Evolutionary conservation across 2,113 vertebrate species (phyloP), one percentile per base, ranked within the genome.

Genomic region (Eolophus roseicapilla): DNA sequence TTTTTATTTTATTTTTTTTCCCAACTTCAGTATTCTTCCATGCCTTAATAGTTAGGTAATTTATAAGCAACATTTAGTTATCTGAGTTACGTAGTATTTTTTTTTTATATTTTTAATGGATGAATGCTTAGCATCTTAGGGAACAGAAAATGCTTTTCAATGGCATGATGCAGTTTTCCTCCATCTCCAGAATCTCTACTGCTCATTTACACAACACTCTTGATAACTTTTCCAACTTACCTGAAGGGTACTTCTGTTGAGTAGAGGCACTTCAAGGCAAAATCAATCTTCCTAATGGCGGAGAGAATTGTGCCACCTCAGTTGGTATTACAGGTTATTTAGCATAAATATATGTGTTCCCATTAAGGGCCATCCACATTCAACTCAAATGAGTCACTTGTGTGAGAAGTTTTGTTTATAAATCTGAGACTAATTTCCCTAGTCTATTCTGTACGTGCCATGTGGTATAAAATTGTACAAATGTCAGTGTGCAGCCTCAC

Each of bases 391-490:
- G 84, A 96, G 85, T 95, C 89, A 86, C 82, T 62, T 86, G 95
- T 89, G 95, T 92, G 91, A 95, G 70, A 97, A 97, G 95, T 96
- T 95, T 97, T 97, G 82, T 94, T 96, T 95, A 94, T 97, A 97
- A 98, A 98, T 97, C 91, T 97, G 83, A 97, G 90, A 90, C 78
- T 97, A 96, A 97, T 97, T 98, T 97, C 92, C 96, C 94, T 44
- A 80, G 78, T 75, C 92, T 90, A 50, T 52, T 93, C 24, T 75
- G 44, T 89, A 46, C 80, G 53, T 69, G 44, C 23, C 53, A 82
- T 59, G 76, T 57, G 80, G 55, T 77, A 82, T 89, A 95, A 96
- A 92, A 90, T 28, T 82, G 88, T 39, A 80, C 57, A 96, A 97
- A 95, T 80, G 43, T 95, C 91, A 96, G 44, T 77, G 23, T 70